A percentile compares a stretch with the other conserved stretches of the same genome.
These are phyloP conservation scores for Holothuria leucospilota DNA, from an alignment of 53 echinoderm and acorn worm species.

Conservation along the genomic window DNA sequence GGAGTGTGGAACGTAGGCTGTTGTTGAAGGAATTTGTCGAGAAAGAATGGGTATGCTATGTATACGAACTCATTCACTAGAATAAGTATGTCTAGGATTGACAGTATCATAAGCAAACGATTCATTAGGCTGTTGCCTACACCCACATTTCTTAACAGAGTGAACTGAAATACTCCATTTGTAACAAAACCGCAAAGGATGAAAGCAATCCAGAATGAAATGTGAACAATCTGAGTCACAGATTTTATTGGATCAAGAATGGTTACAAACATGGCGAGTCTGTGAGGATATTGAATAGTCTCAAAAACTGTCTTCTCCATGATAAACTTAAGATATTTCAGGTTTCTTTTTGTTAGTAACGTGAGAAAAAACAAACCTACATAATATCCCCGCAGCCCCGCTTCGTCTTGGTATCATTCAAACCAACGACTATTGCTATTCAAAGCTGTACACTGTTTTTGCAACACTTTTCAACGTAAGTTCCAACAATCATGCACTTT, in stretches of 20 bases:
- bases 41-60: constrained; percentile 9
- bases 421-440: too few relatives aligned
- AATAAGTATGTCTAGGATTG: constrained; percentile 1
- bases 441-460: too few relatives aligned
- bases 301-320: constrained; percentile 19
- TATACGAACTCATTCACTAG: constrained; percentile 11
- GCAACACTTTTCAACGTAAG: too few relatives aligned
- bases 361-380: too few relatives aligned
- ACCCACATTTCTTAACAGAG: constrained; percentile 1
- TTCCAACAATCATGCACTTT: too few relatives aligned
- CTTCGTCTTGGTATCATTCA: too few relatives aligned
- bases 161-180: constrained; percentile 13
- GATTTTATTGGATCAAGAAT: not conserved
- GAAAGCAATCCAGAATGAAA: not conserved
- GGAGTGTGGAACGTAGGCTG: not conserved
- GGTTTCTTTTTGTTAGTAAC: too few relatives aligned
- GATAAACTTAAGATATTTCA: not conserved
- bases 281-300: constrained; percentile 21
- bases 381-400: too few relatives aligned
- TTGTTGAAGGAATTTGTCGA: not conserved
- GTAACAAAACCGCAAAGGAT: constrained; percentile 21
- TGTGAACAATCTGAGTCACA: not conserved
- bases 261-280: constrained; percentile 25
- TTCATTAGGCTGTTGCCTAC: not conserved
- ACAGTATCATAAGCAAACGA: constrained; percentile 20